phyloP scores from a whole-genome alignment of 2,888 invertebrate genomes.

The Tetanocera ferruginea region DNA sequence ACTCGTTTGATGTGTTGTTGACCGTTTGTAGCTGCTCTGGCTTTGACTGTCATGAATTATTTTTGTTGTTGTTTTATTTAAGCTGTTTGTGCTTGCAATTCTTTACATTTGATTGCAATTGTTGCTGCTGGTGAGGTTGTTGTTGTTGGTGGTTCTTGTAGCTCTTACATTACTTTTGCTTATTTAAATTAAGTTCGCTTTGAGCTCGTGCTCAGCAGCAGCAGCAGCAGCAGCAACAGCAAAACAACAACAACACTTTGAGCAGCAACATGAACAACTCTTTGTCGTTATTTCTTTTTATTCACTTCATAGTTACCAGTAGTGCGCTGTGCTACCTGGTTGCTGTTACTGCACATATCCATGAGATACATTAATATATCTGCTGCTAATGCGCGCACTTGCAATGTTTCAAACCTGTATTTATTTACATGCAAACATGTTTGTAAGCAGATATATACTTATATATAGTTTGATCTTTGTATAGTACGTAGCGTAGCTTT shows the following conservation, averaged over 20 bases:
- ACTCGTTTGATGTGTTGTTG: not conserved
- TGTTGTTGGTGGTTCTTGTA: not conserved
- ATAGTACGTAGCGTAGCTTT: no score
- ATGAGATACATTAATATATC: constrained; percentile 7
- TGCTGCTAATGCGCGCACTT: constrained; percentile 10
- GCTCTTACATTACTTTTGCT: constrained; percentile 13
- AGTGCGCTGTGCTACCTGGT: not conserved
- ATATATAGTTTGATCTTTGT: no score
- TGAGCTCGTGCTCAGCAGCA: constrained; percentile 11
- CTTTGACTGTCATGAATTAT: not conserved
- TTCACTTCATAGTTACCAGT: not conserved
- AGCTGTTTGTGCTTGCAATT: not conserved
- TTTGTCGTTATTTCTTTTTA: not conserved
- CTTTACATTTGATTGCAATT: not conserved
- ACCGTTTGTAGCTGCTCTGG: constrained; percentile 5
- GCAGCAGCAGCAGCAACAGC: not conserved
- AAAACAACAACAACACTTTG: not conserved
- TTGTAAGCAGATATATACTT: no score
- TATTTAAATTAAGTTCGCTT: constrained; percentile 6
- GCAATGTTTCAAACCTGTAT: constrained; percentile 9
- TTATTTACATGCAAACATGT: not conserved
- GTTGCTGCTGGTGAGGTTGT: not conserved
- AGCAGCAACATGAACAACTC: not conserved
- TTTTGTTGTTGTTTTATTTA: not conserved
- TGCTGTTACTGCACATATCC: not conserved